Conservation (phyloP, 2,888 invertebrate species). For the Chrysopilus asiliformis region DNA sequence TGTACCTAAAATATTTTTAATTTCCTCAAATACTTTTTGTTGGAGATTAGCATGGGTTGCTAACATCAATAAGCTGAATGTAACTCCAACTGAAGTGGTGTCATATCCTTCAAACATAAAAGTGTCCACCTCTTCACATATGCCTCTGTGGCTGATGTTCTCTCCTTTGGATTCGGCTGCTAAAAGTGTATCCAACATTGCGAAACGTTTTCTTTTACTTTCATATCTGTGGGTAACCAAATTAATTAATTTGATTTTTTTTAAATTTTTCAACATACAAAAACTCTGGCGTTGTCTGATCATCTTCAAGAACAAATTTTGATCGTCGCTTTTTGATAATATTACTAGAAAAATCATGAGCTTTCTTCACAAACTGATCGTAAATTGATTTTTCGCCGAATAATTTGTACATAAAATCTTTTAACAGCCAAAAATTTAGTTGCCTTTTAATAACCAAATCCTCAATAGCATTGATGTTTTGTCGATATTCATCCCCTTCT, state of each 20-base stretch:
- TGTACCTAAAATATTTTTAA: conserved; percentile 19
- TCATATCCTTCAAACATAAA: conserved; percentile 50
- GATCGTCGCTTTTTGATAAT: conserved; percentile 35
- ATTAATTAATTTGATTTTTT: too few relatives aligned
- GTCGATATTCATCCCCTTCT: conserved; percentile 44
- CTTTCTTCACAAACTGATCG: conserved; percentile 26
- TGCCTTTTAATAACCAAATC: conserved; percentile 32
- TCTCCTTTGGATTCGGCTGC: conserved; percentile 42
- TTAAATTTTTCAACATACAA: too few relatives aligned
- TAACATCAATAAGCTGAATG: conserved; percentile 23
- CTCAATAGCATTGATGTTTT: conserved; percentile 41
- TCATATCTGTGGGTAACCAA: conserved; percentile 21
- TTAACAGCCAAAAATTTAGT: conserved; percentile 43
- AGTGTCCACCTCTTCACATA: conserved; percentile 56
- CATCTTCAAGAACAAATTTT: too few relatives aligned
- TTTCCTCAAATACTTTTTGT: conserved; percentile 22
- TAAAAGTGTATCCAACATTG: conserved; percentile 51
- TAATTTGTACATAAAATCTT: conserved; percentile 41
- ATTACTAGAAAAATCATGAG: conserved; percentile 34
- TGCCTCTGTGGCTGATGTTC: conserved; percentile 42
- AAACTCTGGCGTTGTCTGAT: not conserved
- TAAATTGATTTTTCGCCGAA: conserved; percentile 40
- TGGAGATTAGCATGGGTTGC: conserved; percentile 26
- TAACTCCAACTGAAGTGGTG: conserved; percentile 26
- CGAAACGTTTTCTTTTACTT: conserved; percentile 45